A percentile compares a stretch with the other conserved stretches of the same genome.
phyloP scores from a whole-genome alignment of 2,797 vertebrate species.

The Pipistrellus pygmaeus region DNA sequence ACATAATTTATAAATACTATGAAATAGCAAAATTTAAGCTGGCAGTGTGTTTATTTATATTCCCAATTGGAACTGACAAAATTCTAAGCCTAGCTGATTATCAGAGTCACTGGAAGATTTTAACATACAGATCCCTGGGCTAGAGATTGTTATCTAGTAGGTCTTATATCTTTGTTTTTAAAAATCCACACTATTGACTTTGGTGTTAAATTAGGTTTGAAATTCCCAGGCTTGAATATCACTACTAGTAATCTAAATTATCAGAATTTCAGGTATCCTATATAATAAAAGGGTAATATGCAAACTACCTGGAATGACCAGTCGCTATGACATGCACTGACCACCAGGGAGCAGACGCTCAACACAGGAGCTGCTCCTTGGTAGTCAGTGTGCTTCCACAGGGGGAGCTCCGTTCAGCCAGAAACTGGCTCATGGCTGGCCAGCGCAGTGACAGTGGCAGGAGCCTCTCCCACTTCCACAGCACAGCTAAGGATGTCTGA shows the following conservation, averaged over 20 bases:
- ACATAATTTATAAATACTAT: neutral
- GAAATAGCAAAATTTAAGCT: conserved; percentile 25
- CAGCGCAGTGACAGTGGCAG: no score
- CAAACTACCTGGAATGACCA: no score
- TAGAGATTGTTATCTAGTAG: neutral
- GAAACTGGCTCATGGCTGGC: no score
- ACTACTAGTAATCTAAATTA: neutral
- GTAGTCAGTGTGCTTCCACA: no score
- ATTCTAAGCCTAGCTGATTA: conserved; percentile 1
- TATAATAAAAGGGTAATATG: no score
- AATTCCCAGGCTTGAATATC: conserved; percentile 18
- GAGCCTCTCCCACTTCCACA: no score
- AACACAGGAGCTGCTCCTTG: no score
- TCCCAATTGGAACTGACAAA: neutral
- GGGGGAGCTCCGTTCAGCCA: no score
- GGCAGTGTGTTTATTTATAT: neutral
- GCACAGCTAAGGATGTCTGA: no score
- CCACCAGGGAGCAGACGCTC: no score
- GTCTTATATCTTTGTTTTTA: neutral
- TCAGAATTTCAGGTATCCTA: neutral
- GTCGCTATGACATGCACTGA: no score
- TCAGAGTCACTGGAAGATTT: neutral
- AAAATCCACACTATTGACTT: neutral
- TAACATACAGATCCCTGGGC: neutral
- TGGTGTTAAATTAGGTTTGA: neutral